Base-by-base conservation (phyloP, 2,888 invertebrate genomes). In the Diaperis boleti region DNA sequence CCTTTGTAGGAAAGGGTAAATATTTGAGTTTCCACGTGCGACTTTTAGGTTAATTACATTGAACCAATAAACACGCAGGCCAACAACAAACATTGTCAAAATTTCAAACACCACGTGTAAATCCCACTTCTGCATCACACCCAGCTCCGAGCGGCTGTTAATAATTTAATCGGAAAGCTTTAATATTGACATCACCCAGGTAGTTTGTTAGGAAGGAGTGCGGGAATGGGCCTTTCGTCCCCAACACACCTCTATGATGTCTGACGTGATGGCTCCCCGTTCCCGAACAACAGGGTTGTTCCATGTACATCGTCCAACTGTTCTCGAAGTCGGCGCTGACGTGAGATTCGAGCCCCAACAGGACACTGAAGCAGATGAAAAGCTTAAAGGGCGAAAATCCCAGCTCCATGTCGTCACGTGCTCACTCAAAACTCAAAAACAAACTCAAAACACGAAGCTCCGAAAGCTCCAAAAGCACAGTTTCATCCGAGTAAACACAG, bases 241-340 rank as follows among this genome's bases (percentile, higher is more conserved):
- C 13, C 22, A 14, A 54, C 54, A 39, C 45, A 83, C 88, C 88
- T 87, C 87, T 84, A 70, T 88, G 88, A 78, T 88, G 88, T 65
- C 88, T 79, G 65, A 88, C 85, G 61, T 87, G 86, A 76, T 87
- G 87, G 61, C 84, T 81, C 59, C 77, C 78, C 49, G 82, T 83
- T 35, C 86, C 85, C 59, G 86, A 83, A 79, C 88, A 88, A 78
- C 88, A 88, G 39, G 88, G 88, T 78, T 87, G 86, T 81, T 88
- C 88, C 82, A 86, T 86, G 78, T 85, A 88, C 72, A 87, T 85
- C 39, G 86, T 87, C 87, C 87, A 87, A 73, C 86, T 87, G 82
- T 87, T 87, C 70, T 85, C 88, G 79, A 83, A 82, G 69, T 81
- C 87, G 71, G 83, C 84, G 73, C 66, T 68, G 33, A 75, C 78